Percentiles rank a stretch among this genome's conserved stretches.
phyloP scores from a whole-genome alignment of 2,113 vertebrate genomes.

The Trichomycterus rosablanca region DNA sequence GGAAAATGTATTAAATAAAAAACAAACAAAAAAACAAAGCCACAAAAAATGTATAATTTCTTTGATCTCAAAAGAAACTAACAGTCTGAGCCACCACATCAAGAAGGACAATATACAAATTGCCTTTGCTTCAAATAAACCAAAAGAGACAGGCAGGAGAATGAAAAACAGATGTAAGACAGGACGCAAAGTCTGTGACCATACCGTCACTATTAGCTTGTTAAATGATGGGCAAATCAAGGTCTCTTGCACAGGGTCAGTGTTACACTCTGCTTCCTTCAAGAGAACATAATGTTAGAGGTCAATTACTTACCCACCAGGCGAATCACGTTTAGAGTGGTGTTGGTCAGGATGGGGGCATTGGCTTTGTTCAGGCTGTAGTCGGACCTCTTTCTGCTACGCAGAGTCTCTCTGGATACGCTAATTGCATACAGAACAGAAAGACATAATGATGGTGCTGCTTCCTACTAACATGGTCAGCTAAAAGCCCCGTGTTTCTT shows the following conservation, averaged over 20 bases:
- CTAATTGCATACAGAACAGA: slow-evolving; percentile 59
- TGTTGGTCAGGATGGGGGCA: slow-evolving; percentile 94
- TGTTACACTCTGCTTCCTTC: slow-evolving; percentile 4
- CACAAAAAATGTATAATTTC: too few species aligned
- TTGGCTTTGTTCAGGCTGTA: slow-evolving; percentile 91
- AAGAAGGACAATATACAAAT: slow-evolving; percentile 31
- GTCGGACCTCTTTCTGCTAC: slow-evolving; percentile 88
- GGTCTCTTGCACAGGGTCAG: slow-evolving; percentile 22
- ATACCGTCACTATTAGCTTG: slow-evolving; percentile 24
- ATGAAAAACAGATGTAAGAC: slow-evolving; percentile 47
- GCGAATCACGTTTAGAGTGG: slow-evolving; percentile 93
- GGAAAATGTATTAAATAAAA: too few species aligned
- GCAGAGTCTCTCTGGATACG: slow-evolving; percentile 84
- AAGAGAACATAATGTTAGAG: slow-evolving; percentile 16
- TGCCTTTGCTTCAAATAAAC: slow-evolving; percentile 20
- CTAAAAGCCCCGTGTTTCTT: too few species aligned
- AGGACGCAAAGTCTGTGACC: slow-evolving; percentile 18
- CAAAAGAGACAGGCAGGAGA: slow-evolving; percentile 36
- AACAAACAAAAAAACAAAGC: too few species aligned
- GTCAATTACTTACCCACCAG: slow-evolving; percentile 85
- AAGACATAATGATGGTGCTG: slow-evolving; percentile 15
- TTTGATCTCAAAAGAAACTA: too few species aligned
- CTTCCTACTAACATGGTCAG: too few species aligned
- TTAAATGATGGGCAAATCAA: slow-evolving; percentile 52
- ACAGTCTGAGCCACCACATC: not conserved